Evolutionary conservation across 1,140 invertebrate genomes (phyloP).

Genomic region (Paracyclopina nana): DNA sequence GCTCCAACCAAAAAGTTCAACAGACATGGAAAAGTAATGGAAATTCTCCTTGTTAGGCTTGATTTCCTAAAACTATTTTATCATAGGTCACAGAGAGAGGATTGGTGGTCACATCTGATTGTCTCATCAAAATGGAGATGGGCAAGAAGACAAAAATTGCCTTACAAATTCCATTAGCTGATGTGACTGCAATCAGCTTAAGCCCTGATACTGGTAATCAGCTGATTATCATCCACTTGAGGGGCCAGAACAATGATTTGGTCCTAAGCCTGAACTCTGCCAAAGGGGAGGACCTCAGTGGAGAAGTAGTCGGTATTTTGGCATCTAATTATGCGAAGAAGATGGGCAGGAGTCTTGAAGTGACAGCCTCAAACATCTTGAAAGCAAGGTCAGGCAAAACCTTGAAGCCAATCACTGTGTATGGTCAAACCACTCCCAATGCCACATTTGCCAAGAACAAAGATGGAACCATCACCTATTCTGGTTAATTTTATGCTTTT

Average conservation of each 20-base stretch:
- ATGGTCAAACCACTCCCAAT: no score
- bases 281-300: slow-evolving; percentile 34
- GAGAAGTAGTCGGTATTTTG: slow-evolving; percentile 69
- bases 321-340: background rate
- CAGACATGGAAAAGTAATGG: slow-evolving; percentile 64
- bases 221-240: slow-evolving; percentile 67
- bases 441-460: no score
- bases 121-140: slow-evolving; percentile 1
- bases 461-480: no score
- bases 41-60: slow-evolving; percentile 61
- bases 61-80: no score
- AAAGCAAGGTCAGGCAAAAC: background rate
- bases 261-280: slow-evolving; percentile 48
- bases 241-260: slow-evolving; percentile 71
- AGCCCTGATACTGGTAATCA: slow-evolving; percentile 58
- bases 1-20: slow-evolving; percentile 21
- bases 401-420: background rate
- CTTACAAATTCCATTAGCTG: slow-evolving; percentile 10
- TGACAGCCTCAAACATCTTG: background rate
- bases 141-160: background rate
- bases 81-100: slow-evolving; percentile 70
- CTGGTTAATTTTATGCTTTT: no score
- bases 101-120: slow-evolving; percentile 42
- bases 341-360: background rate
- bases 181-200: slow-evolving; percentile 58